Percentiles rank a stretch among this genome's conserved stretches.
Conservation (phyloP, 2,888 invertebrate genomes). For the Diarsia mendica region DNA sequence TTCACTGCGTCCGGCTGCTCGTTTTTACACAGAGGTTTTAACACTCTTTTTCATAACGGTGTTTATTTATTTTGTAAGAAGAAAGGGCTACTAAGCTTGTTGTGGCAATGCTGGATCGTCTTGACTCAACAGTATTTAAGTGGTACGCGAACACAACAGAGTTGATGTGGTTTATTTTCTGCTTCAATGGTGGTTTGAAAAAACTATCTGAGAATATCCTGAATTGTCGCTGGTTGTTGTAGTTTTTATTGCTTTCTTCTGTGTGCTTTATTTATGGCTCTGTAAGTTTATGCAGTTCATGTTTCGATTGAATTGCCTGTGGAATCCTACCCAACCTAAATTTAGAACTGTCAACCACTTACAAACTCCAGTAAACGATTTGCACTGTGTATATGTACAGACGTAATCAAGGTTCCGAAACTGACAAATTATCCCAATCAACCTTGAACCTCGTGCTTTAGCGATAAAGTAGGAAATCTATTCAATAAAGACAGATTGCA, state of each 20-base stretch:
- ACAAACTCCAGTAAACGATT: neutral
- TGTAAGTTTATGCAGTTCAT: neutral
- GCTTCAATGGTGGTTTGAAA: conserved; percentile 7
- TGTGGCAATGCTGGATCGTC: conserved; percentile 33
- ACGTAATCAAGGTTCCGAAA: no score
- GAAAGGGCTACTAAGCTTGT: conserved; percentile 42
- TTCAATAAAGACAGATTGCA: no score
- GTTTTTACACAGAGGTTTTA: conserved; percentile 47
- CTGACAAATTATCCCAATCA: no score
- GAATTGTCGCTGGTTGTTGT: neutral
- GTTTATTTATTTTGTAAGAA: conserved; percentile 38
- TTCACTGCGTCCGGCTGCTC: conserved; percentile 42
- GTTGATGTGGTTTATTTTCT: conserved; percentile 38
- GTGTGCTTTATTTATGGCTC: conserved; percentile 21
- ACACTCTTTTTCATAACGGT: conserved; percentile 44
- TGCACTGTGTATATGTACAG: neutral
- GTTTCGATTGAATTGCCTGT: conserved; percentile 11
- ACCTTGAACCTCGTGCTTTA: no score
- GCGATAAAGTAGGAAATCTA: no score
- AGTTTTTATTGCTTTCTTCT: conserved; percentile 18
- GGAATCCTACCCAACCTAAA: conserved; percentile 1
- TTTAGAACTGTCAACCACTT: neutral
- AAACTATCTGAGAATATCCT: conserved; percentile 13
- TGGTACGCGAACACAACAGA: conserved; percentile 9
- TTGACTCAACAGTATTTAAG: conserved; percentile 34